Evolutionary conservation across 1,140 invertebrate genomes (phyloP), one percentile per base, ranked within the genome.

Genomic region (Penaeus vannamei): DNA sequence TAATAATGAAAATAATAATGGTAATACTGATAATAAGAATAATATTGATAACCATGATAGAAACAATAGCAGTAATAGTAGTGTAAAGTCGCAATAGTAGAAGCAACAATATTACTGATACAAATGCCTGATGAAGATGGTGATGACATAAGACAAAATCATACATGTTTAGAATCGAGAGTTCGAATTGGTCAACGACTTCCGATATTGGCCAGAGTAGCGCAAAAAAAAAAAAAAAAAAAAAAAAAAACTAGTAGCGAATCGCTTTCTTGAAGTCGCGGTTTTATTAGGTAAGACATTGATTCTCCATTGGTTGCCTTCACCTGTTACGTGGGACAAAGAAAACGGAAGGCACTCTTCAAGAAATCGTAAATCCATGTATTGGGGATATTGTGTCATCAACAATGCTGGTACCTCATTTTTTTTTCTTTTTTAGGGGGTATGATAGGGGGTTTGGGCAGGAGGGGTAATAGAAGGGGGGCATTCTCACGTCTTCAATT

Each of bases 381-480:
- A 85, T 85, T 72, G 84, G 84, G 84, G 84, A 77, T 72, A 77
- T 66, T 77, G 72, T 85, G 60, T 77, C 84, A 60, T 53, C 69
- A 32, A 72, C 77, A 61, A 60, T 77, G 26, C n/a, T 59, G 36
- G 77, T 53, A 53, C 53, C 53, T 53, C 53, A 53, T 53, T 53
- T 53, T 42, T 36, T 85, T 26, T 53, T 53, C 14, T 53, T 42
- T 36, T 85, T 26, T 53, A 83, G 12, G 10, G 32, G 19, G 59
- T 83, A 61, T 61, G 59, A 17, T 26, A n/a, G 22, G 46, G 29
- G 53, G 23, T 76, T 20, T 85, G 66, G 26, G 53, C 12, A 12
- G 53, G 53, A 53, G 53, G 53, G 53, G 53, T 8, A 14, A 53
- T 53, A 14, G 46, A 14, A 2, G 17, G 53, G 53, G 53, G 53